Conservation (phyloP, 2,888 invertebrate species). For the Hipparchia semele region DNA sequence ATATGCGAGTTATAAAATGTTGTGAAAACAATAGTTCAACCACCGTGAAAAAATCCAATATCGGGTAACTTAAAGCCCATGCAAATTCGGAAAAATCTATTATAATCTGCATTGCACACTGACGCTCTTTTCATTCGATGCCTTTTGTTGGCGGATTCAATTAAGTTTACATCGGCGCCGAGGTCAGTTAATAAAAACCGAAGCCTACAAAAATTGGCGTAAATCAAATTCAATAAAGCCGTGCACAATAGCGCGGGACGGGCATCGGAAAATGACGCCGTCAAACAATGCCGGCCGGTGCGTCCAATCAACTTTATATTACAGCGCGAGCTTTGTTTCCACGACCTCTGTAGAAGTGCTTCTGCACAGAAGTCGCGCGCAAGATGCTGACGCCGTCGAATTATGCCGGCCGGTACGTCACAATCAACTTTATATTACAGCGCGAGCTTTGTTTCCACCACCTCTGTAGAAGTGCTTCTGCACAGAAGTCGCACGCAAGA, state of each 20-base stretch:
- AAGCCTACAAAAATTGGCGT: constrained; percentile 80
- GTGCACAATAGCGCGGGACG: constrained; percentile 68
- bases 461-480: background rate
- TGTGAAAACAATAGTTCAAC: constrained; percentile 65
- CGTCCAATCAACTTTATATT: constrained; percentile 53
- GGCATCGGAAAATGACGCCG: constrained; percentile 66
- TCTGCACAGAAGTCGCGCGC: background rate
- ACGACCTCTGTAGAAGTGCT: background rate
- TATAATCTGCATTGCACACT: constrained; percentile 82
- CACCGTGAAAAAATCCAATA: constrained; percentile 73
- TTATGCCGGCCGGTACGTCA: constrained; percentile 53
- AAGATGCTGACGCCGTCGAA: constrained; percentile 57
- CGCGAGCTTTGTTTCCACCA: background rate
- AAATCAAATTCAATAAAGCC: constrained; percentile 82
- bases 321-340: constrained; percentile 27
- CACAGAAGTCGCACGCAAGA: background rate
- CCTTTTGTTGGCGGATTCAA: constrained; percentile 81
- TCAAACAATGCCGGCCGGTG: constrained; percentile 57
- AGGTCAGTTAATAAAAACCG: constrained; percentile 82
- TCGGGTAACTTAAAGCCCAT: constrained; percentile 74
- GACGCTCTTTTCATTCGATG: constrained; percentile 80
- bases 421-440: constrained; percentile 52
- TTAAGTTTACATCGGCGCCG: constrained; percentile 82
- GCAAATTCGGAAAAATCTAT: constrained; percentile 79
- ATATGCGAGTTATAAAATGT: constrained; percentile 49